Evolutionary conservation across 2,797 vertebrate species (phyloP), one percentile per base, ranked within the genome.

Genomic region (Scolopax rusticola): DNA sequence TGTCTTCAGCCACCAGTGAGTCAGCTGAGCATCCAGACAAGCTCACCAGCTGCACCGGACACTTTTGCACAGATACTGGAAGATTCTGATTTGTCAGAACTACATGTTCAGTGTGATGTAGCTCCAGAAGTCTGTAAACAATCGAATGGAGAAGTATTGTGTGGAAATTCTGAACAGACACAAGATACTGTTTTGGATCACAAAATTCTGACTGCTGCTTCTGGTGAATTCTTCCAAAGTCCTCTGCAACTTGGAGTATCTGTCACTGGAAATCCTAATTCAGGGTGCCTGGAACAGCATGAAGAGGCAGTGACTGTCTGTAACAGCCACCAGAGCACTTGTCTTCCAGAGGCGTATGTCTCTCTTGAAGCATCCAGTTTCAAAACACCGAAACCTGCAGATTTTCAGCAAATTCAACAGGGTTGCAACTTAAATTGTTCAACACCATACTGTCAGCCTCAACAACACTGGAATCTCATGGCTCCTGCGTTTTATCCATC

Each of bases 401-500:
- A 97, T 91, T 89, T 73, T 63, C 80, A 82, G 54, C 94, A 94
- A 60, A 75, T 65, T 60, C 89, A 92, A 12, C 92, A 95, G 43
- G 65, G 19, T 68, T 96, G 69, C 54, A 88, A 90, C 73, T 73
- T 97, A 64, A 93, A 54, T 53, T 95, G 95, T 91, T 96, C 95
- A 70, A 24, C 78, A 8, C n/a, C 76, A 1, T 90, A 93, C 4
- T 50, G 86, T 83, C 90, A 97, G 24, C 79, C 92, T 45, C 97
- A 94, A 7, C 95, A 88, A 32, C 95, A 91, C 21, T 99, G 99
- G 99, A 99, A 99, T 97, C 95, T 97, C 59, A 93, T 98, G 87
- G 98, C 99, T 82, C 98, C 98, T 0, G 95, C 85, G 19, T 99
- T 99, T 97, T 97, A 97, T 57, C 98, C 99, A 32, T 94, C 81